A percentile compares a stretch with the other conserved stretches of the same genome.
These are phyloP conservation scores for Choloepus didactylus DNA, from an alignment of 2,797 vertebrate species.

Conservation along the genomic window DNA sequence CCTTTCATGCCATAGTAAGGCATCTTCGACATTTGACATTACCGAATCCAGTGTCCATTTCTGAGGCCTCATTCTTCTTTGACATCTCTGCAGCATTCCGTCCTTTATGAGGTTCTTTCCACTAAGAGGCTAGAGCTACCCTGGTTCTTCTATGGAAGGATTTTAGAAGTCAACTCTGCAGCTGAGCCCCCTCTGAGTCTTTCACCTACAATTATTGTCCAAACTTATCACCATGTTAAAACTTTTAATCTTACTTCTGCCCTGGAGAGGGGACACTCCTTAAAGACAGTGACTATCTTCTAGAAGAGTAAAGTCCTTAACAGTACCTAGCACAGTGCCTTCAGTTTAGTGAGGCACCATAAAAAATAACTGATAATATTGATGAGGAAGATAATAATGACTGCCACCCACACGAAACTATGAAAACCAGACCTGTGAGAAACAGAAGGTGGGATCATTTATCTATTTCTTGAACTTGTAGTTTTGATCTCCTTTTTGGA, in stretches of 20 bases:
- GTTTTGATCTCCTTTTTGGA: neutral
- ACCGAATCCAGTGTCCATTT: neutral
- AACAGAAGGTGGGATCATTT: neutral
- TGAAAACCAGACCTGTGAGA: neutral
- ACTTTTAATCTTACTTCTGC: conserved; percentile 37
- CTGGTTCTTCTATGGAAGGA: neutral
- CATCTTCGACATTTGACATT: neutral
- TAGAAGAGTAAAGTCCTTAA: conserved; percentile 48
- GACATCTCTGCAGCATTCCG: neutral
- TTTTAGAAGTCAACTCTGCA: conserved; percentile 1
- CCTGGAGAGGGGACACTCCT: conserved; percentile 17
- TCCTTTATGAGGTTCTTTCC: neutral
- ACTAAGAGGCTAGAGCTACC: neutral
- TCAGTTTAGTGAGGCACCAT: conserved; percentile 45
- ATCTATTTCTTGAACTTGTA: neutral
- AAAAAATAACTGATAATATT: conserved; percentile 43
- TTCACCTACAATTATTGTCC: neutral
- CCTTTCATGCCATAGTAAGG: neutral
- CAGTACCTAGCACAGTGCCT: neutral
- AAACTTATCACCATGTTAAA: neutral
- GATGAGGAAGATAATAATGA: neutral
- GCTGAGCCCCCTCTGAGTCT: neutral
- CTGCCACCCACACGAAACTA: neutral
- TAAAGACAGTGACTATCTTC: neutral
- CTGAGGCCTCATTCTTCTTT: neutral